phyloP scores from a whole-genome alignment of 2,113 vertebrate species.

The Oreochromis tanganicae region DNA sequence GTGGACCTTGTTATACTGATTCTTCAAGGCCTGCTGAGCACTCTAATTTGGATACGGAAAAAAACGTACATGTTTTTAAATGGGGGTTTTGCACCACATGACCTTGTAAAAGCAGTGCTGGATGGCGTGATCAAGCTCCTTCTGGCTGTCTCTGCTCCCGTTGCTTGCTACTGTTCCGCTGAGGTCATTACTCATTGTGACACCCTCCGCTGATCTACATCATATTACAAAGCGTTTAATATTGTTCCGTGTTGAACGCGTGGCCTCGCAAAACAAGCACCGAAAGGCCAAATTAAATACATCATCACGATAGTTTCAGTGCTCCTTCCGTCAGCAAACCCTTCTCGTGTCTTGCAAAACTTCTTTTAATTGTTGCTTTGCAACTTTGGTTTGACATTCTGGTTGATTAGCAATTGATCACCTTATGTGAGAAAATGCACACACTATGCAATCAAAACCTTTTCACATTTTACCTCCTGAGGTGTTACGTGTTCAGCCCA shows the following conservation, averaged over 20 bases:
- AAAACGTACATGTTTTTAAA: constrained; percentile 38
- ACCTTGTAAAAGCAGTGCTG: constrained; percentile 41
- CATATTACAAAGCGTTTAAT: constrained; percentile 51
- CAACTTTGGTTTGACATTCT: background rate
- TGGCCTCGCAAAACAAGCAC: constrained; percentile 7
- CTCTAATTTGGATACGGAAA: constrained; percentile 14
- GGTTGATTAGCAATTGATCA: constrained; percentile 32
- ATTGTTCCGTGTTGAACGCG: constrained; percentile 20
- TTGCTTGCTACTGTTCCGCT: constrained; percentile 6
- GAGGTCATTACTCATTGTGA: constrained; percentile 62
- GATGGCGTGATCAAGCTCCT: constrained; percentile 18
- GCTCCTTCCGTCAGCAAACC: background rate
- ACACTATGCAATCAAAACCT: background rate
- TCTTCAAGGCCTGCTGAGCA: constrained; percentile 46
- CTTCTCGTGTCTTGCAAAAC: background rate
- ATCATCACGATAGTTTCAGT: background rate
- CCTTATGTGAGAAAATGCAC: background rate
- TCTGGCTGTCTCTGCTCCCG: background rate
- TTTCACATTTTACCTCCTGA: background rate
- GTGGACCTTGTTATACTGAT: constrained; percentile 25
- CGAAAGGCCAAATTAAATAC: background rate
- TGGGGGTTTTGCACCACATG: background rate
- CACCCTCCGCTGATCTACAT: constrained; percentile 54
- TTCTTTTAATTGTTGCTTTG: background rate
- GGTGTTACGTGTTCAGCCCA: background rate